Conservation (phyloP, 2,113 vertebrate genomes). For the Sorex araneus region DNA sequence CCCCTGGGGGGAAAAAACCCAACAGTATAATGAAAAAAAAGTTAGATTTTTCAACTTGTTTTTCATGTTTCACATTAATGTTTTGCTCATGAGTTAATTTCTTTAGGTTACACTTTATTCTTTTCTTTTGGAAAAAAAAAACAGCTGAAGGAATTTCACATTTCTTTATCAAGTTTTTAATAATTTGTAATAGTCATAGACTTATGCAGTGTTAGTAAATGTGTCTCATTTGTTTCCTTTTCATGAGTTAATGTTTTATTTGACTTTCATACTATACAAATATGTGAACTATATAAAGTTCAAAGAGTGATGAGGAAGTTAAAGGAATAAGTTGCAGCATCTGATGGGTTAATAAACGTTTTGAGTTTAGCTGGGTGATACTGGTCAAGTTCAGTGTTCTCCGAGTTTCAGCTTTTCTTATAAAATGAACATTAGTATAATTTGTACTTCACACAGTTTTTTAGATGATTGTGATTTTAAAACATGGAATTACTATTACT, state of each 20-base stretch:
- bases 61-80: neutral
- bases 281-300: neutral
- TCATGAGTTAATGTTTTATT: neutral
- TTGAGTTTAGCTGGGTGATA: neutral
- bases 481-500: neutral
- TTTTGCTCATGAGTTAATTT: constrained; percentile 55
- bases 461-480: neutral
- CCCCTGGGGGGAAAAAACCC: too few species aligned
- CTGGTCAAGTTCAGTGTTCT: neutral
- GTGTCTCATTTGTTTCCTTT: neutral
- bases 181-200: neutral
- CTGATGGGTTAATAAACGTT: neutral
- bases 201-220: neutral
- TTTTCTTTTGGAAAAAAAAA: constrained; percentile 47
- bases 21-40: too few species aligned
- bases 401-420: neutral
- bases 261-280: neutral
- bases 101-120: constrained; percentile 27
- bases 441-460: neutral
- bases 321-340: neutral
- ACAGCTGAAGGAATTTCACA: neutral
- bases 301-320: neutral
- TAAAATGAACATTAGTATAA: neutral
- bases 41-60: neutral
- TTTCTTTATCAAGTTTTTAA: neutral